phyloP scores from a whole-genome alignment of 2,113 vertebrate species.

The Corythornis madagascariensis region DNA sequence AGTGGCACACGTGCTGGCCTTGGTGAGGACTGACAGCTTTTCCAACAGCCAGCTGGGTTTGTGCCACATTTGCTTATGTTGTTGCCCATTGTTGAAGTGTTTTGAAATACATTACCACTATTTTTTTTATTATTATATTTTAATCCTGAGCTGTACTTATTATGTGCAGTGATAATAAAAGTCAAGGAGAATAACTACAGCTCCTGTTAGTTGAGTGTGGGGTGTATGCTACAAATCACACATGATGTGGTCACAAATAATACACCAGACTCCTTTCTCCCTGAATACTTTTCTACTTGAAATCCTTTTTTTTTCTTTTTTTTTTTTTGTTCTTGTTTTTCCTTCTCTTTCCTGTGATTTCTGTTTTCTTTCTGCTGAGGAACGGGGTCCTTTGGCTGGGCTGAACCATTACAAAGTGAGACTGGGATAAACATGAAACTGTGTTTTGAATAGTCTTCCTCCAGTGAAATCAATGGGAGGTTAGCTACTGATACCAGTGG shows the following conservation, averaged over 20 bases:
- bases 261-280: not conserved
- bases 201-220: not conserved
- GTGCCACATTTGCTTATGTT: not conserved
- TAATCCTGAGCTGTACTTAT: not conserved
- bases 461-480: not conserved
- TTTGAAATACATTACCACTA: not conserved
- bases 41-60: not conserved
- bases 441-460: not conserved
- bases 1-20: not conserved
- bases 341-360: not conserved
- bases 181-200: not conserved
- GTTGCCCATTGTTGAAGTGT: not conserved
- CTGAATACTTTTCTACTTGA: not conserved
- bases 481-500: not conserved
- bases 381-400: not conserved
- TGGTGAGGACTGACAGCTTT: not conserved
- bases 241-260: fast-evolving
- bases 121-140: not conserved
- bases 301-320: not conserved
- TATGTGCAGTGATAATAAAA: not conserved
- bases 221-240: not conserved
- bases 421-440: not conserved
- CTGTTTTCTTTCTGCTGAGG: not conserved
- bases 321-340: not conserved
- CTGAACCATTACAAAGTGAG: not conserved